phyloP scores from a whole-genome alignment of 37 sponge, comb jelly and placozoan genomes.

The Cliona cf. orientalis region DNA sequence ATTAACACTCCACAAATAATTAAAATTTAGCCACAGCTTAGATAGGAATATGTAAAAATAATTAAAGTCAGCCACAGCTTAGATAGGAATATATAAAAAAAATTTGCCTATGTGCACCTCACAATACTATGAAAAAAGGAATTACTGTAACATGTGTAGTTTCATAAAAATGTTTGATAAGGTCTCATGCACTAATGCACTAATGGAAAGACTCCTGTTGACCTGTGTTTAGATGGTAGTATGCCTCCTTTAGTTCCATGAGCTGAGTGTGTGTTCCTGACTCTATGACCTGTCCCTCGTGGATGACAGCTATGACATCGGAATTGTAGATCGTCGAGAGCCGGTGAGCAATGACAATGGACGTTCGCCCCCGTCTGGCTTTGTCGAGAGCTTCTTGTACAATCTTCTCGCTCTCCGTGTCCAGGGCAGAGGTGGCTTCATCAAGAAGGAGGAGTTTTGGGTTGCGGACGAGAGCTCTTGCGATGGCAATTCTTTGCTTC shows the following conservation, averaged over 20 bases:
- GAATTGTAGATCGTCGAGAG: slow-evolving; percentile 92
- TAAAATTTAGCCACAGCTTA: too few relatives aligned
- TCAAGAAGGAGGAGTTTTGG: slow-evolving; percentile 91
- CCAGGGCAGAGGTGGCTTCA: slow-evolving; percentile 92
- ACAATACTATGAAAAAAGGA: too few relatives aligned
- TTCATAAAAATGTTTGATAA: too few relatives aligned
- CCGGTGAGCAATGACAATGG: slow-evolving; percentile 91
- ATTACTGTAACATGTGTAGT: too few relatives aligned
- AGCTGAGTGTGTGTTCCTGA: slow-evolving; percentile 81
- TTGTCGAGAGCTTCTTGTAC: slow-evolving; percentile 95
- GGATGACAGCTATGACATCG: slow-evolving; percentile 88
- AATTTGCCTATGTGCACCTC: too few relatives aligned
- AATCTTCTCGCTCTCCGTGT: slow-evolving; percentile 94
- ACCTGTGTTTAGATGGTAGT: slow-evolving; percentile 80
- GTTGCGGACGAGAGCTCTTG: slow-evolving; percentile 85
- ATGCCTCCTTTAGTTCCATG: slow-evolving; percentile 75
- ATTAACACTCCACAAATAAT: too few relatives aligned
- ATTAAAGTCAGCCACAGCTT: too few relatives aligned
- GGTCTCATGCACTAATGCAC: too few relatives aligned
- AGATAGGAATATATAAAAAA: too few relatives aligned
- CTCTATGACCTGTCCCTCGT: slow-evolving; percentile 84
- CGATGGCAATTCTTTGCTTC: slow-evolving; percentile 93
- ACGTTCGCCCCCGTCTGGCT: slow-evolving; percentile 89
- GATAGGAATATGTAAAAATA: too few relatives aligned
- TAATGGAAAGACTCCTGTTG: slow-evolving; percentile 22